Evolutionary conservation across 2,888 invertebrate species (phyloP), one percentile per base, ranked within the genome.

Genomic region (Dryocosmus kuriphilus): DNA sequence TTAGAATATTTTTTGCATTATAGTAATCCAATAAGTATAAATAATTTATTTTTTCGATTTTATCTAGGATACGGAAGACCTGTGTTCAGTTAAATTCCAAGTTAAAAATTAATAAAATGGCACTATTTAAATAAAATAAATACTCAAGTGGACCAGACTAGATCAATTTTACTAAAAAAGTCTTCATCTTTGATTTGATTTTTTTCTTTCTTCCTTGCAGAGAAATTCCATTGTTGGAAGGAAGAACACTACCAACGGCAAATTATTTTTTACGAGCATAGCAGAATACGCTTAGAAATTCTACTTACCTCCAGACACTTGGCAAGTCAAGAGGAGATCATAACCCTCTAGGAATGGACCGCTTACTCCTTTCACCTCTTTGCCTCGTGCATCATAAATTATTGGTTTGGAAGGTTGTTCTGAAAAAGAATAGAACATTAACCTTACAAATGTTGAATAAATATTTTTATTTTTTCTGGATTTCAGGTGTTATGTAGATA

Each of bases 311-410:
- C 97, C 97, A 86, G 94, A 94, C 79, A 97, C 97, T 92, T 96
- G 96, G 92, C 98, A 98, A 81, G 96, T 96, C 78, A 98, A 93
- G 85, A 96, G 95, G 79, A 98, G 93, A 89, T 96, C 96, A 88
- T 96, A 96, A 75, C 97, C 97, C 92, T 98, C 97, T 86, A 96
- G 94, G 90, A 97, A 97, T 19, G 97, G 97, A 75, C 97, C 97
- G 35, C 96, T 96, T 77, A 94, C 93, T 75, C 95, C 95, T 79
- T 94, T 93, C 86, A 97, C 95, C 92, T 97, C 96, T 85, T 94
- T 94, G 77, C 97, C 97, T 91, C 96, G 95, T 77, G 95, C 95
- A 92, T 97, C 96, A 90, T 96, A 96, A 92, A 97, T 96, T 88
- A 95, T 94, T 77, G 97, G 97, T 81, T 94, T 93, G 87, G 95